Evolutionary conservation across 2,797 vertebrate species (phyloP).

Genomic region (Bradypodion pumilum): DNA sequence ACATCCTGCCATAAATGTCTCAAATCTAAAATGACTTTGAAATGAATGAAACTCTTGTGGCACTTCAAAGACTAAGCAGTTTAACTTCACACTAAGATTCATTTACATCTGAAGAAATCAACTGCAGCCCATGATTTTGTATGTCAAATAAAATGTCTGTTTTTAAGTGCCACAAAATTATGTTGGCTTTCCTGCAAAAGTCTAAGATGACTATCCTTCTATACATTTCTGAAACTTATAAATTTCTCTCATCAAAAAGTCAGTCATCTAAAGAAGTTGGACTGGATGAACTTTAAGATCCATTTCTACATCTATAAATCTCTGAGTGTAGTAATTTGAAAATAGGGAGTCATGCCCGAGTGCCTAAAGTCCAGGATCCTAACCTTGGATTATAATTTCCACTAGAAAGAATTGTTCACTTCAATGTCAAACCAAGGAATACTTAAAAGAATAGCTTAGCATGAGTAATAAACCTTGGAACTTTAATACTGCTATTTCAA

Average conservation of each 20-base stretch:
- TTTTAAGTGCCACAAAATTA: too few species aligned
- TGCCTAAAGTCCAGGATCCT: conserved; percentile 39
- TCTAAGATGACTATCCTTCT: too few species aligned
- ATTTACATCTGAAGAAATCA: too few species aligned
- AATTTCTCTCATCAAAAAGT: not conserved
- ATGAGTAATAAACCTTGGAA: conserved; percentile 62
- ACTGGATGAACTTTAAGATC: not conserved
- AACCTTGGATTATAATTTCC: conserved; percentile 63
- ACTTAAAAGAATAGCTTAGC: conserved; percentile 52
- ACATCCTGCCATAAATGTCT: not conserved
- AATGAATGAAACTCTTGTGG: too few species aligned
- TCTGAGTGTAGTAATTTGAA: not conserved
- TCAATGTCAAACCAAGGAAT: conserved; percentile 55
- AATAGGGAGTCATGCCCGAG: conserved; percentile 40
- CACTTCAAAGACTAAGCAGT: not conserved
- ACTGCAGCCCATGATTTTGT: too few species aligned
- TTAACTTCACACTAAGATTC: not conserved
- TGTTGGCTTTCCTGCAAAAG: too few species aligned
- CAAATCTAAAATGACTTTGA: not conserved
- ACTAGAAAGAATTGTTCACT: conserved; percentile 40
- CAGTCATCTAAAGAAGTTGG: not conserved
- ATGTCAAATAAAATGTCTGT: too few species aligned
- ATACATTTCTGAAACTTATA: too few species aligned
- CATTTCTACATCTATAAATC: not conserved
- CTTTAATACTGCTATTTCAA: conserved; percentile 48